Evolutionary conservation across 1,140 invertebrate species (phyloP).

Genomic region (Thaumetopoea pityocampa): DNA sequence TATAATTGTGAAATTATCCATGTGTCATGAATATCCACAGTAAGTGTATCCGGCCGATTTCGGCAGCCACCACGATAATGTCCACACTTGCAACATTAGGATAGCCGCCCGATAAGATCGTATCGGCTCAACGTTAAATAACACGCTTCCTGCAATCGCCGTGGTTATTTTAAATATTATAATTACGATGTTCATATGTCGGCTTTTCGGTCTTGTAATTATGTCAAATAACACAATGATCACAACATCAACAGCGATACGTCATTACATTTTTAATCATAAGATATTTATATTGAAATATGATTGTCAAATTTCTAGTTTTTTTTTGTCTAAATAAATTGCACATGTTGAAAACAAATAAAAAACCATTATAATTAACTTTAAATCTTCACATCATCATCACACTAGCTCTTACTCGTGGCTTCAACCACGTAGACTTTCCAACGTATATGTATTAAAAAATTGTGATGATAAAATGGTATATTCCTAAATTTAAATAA

Average conservation of each 20-base stretch:
- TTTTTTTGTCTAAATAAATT: too few relatives aligned
- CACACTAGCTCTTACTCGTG: too few relatives aligned
- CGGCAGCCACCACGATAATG: constrained; percentile 69
- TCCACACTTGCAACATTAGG: constrained; percentile 73
- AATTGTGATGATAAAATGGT: too few relatives aligned
- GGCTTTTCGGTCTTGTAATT: constrained; percentile 44
- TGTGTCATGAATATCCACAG: constrained; percentile 47
- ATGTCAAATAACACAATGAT: constrained; percentile 26
- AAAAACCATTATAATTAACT: too few relatives aligned
- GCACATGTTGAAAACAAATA: too few relatives aligned
- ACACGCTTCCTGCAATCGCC: constrained; percentile 71
- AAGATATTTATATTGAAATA: constrained; percentile 10
- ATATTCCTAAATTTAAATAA: too few relatives aligned
- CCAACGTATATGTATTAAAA: too few relatives aligned
- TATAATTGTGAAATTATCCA: constrained; percentile 26
- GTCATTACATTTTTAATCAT: constrained; percentile 21
- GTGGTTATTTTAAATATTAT: constrained; percentile 69
- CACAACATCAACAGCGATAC: constrained; percentile 16
- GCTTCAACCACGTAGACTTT: too few relatives aligned
- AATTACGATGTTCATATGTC: constrained; percentile 58
- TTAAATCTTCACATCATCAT: too few relatives aligned
- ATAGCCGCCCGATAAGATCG: constrained; percentile 63
- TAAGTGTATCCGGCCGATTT: constrained; percentile 58
- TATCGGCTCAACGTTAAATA: constrained; percentile 70
- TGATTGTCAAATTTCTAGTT: too few relatives aligned